Conservation (phyloP, 2,888 invertebrate genomes). For the Lochmaea capreae region DNA sequence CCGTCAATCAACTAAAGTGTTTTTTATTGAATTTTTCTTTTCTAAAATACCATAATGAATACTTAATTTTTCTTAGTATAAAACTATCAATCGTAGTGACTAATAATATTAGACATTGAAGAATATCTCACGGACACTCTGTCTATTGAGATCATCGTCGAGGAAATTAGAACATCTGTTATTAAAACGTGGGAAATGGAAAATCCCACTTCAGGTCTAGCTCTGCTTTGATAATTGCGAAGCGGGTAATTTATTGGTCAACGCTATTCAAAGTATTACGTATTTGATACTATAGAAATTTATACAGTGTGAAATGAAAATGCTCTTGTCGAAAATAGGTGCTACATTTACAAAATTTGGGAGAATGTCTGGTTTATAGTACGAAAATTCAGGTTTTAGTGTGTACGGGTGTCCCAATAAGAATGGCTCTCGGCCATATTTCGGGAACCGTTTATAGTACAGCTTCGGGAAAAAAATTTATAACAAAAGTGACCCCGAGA, state of each 20-base stretch:
- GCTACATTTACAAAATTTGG: too few species aligned
- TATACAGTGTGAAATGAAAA: too few species aligned
- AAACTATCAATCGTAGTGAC: slow-evolving; percentile 4
- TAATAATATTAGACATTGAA: slow-evolving; percentile 27
- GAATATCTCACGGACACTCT: slow-evolving; percentile 29
- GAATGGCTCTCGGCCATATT: too few species aligned
- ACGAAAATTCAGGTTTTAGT: too few species aligned
- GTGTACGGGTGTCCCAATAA: too few species aligned
- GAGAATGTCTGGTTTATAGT: too few species aligned
- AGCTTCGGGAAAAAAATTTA: too few species aligned
- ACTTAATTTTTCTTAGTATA: slow-evolving; percentile 10
- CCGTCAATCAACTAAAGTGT: background rate
- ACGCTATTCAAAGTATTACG: background rate
- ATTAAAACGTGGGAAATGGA: slow-evolving; percentile 29
- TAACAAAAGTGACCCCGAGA: too few species aligned
- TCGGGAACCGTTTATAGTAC: too few species aligned
- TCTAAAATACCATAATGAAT: background rate
- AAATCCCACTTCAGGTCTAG: slow-evolving; percentile 15
- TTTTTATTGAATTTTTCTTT: background rate
- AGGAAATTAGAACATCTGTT: slow-evolving; percentile 39
- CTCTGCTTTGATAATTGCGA: background rate
- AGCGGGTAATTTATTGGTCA: background rate
- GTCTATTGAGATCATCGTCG: slow-evolving; percentile 39
- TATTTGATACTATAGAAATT: background rate
- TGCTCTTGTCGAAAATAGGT: too few species aligned